Evolutionary conservation across 1,140 invertebrate species (phyloP).

Genomic region (Polypedilum vanderplanki): DNA sequence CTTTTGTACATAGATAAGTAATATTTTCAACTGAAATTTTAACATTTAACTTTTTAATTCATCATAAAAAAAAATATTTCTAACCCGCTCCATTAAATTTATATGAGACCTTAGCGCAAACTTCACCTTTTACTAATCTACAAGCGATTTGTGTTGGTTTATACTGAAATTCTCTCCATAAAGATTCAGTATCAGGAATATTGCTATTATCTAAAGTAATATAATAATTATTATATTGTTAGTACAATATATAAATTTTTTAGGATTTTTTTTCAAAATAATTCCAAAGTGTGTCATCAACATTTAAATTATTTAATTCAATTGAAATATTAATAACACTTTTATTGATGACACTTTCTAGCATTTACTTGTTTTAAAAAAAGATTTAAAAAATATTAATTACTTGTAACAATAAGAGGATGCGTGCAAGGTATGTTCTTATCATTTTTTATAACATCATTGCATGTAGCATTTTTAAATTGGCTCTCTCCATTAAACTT

Average conservation of each 20-base stretch:
- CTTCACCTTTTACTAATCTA: slow-evolving; percentile 8
- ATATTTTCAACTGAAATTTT: not conserved
- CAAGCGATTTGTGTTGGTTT: slow-evolving; percentile 7
- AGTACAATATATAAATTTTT: too few relatives aligned
- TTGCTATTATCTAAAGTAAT: slow-evolving; percentile 1
- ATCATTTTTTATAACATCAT: not conserved
- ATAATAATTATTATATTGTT: too few relatives aligned
- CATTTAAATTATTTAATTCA: too few relatives aligned
- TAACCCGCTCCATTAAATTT: not conserved
- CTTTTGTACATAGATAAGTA: slow-evolving; percentile 12
- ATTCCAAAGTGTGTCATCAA: too few relatives aligned
- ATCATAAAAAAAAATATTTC: not conserved
- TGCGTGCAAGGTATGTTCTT: slow-evolving; percentile 1
- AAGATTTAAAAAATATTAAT: not conserved
- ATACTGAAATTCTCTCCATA: not conserved
- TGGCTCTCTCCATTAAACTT: slow-evolving; percentile 16
- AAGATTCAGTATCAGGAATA: not conserved
- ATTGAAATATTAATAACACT: too few relatives aligned
- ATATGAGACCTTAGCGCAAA: slow-evolving; percentile 5
- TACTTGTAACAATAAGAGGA: not conserved
- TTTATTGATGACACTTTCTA: too few relatives aligned
- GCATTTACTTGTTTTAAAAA: too few relatives aligned
- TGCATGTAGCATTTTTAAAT: not conserved
- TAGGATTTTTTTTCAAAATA: too few relatives aligned
- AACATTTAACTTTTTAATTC: not conserved